Conservation (phyloP, 2,888 invertebrate species). For the Xestoiulus laeticollis region DNA sequence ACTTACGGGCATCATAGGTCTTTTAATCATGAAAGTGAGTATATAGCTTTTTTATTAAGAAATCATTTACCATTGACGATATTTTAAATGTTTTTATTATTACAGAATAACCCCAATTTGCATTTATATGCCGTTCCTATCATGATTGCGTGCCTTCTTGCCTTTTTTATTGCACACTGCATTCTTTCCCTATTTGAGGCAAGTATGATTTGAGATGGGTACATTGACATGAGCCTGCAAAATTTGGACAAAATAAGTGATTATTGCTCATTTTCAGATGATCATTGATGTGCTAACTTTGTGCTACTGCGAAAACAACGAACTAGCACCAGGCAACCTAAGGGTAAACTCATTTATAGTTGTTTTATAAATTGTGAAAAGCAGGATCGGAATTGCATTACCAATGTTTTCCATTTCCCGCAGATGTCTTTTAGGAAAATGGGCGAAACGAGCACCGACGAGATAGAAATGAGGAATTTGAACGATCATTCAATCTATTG, state of each 20-base stretch:
- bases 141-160: conserved; percentile 78
- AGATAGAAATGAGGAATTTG: not conserved
- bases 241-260: not conserved
- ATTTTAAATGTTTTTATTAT: not conserved
- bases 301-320: conserved; percentile 92
- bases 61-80: conserved; percentile 2
- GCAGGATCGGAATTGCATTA: not conserved
- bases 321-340: conserved; percentile 61
- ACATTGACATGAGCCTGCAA: not conserved
- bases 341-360: conserved; percentile 39
- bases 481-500: not conserved
- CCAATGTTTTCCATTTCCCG: not conserved
- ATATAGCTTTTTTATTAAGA: not conserved
- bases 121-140: conserved; percentile 89
- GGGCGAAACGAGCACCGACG: not conserved
- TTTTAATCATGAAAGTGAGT: conserved; percentile 75
- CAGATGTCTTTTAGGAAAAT: not conserved
- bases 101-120: conserved; percentile 71
- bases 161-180: conserved; percentile 93
- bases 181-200: conserved; percentile 94
- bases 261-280: conserved; percentile 73
- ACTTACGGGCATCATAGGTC: conserved; percentile 79
- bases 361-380: not conserved
- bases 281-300: conserved; percentile 92
- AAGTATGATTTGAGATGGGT: conserved; percentile 59